Evolutionary conservation across 1,140 invertebrate species (phyloP).

Genomic region (Sarcophaga peregrina): DNA sequence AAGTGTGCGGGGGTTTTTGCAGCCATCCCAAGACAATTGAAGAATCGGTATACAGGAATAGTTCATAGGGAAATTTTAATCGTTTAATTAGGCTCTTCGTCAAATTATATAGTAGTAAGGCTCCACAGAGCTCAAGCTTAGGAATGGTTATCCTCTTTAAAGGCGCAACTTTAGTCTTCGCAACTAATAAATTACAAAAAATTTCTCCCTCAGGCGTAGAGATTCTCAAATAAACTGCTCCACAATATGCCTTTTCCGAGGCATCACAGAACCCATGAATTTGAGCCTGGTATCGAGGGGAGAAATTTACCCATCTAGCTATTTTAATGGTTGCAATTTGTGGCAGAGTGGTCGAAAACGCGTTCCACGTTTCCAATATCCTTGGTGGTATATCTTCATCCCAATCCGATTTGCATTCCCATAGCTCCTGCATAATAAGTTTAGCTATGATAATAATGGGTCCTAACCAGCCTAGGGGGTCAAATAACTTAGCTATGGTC

Average conservation of each 20-base stretch:
- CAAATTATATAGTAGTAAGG: background rate
- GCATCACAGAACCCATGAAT: conserved; percentile 20
- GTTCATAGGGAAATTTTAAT: background rate
- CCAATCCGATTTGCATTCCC: background rate
- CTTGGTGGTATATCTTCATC: background rate
- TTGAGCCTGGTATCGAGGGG: background rate
- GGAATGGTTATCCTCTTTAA: conserved; percentile 22
- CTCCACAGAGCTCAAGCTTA: background rate
- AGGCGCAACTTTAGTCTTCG: background rate
- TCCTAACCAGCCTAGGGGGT: background rate
- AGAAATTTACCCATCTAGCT: background rate
- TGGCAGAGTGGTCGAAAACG: background rate
- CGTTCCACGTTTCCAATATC: background rate
- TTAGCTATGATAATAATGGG: background rate
- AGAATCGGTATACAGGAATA: background rate
- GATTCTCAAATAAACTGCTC: background rate
- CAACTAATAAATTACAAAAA: background rate
- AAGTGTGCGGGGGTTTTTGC: background rate
- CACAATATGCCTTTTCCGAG: background rate
- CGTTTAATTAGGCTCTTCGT: background rate
- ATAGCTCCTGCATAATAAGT: too few species aligned
- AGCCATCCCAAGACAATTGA: background rate
- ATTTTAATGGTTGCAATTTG: background rate
- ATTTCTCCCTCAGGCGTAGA: background rate
- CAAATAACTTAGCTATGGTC: too few species aligned